These are phyloP conservation scores for Neoarius graeffei DNA, from an alignment of 2,113 vertebrate genomes.

Conservation along the genomic window DNA sequence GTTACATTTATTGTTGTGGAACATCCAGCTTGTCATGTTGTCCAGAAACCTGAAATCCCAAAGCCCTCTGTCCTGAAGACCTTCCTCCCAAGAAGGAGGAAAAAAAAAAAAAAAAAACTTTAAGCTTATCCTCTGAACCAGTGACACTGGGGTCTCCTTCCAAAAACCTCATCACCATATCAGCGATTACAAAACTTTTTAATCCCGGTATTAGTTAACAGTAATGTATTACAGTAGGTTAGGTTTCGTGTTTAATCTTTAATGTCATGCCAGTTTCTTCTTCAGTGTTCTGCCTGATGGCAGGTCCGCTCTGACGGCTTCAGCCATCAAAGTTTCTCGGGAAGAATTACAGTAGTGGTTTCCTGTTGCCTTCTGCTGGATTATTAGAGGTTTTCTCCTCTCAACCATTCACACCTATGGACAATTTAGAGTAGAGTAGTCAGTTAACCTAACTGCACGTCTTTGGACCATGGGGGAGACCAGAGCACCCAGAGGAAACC, in stretches of 20 bases:
- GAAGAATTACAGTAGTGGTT: too few relatives aligned
- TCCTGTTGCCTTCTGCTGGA: too few relatives aligned
- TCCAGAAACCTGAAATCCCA: background rate
- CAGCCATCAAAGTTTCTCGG: too few relatives aligned
- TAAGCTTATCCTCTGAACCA: background rate
- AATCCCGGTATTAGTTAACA: background rate
- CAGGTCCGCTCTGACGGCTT: too few relatives aligned
- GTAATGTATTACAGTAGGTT: background rate
- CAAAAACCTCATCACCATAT: background rate
- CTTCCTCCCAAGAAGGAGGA: background rate
- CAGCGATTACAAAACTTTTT: background rate
- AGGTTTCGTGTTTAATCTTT: background rate
- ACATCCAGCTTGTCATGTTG: background rate
- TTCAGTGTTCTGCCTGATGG: too few relatives aligned
- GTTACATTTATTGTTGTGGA: background rate
- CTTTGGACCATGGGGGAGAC: too few relatives aligned
- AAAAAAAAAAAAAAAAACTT: background rate
- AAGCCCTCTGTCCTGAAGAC: background rate
- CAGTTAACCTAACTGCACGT: too few relatives aligned
- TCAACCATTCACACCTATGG: too few relatives aligned
- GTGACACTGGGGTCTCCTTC: background rate
- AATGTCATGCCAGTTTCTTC: background rate
- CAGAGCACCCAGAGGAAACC: too few relatives aligned
- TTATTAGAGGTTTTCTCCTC: too few relatives aligned
- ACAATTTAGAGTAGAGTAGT: too few relatives aligned